Evolutionary conservation across 2,888 invertebrate genomes (phyloP).

Genomic region (Actias luna): DNA sequence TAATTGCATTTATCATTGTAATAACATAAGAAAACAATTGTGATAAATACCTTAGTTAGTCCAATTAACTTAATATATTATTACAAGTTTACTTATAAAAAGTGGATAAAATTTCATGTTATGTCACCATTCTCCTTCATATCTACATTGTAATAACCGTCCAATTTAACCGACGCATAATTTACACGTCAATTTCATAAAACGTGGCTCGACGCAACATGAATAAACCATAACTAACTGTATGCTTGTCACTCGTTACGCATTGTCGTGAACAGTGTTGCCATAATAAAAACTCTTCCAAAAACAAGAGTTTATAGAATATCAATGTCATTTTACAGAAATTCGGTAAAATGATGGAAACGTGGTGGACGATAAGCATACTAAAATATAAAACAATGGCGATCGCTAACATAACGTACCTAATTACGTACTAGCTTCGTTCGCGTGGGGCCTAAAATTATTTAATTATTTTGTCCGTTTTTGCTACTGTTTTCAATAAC

Average conservation of each 20-base stretch:
- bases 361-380: no score
- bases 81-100: not conserved
- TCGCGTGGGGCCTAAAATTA: no score
- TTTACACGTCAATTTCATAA: slow-evolving; percentile 12
- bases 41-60: not conserved
- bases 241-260: slow-evolving; percentile 11
- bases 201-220: slow-evolving; percentile 2
- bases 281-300: not conserved
- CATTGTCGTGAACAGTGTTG: slow-evolving; percentile 2
- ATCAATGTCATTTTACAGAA: not conserved
- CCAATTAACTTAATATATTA: not conserved
- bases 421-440: no score
- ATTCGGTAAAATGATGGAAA: no score
- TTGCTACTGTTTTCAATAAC: no score
- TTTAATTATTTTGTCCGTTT: no score
- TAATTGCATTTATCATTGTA: no score
- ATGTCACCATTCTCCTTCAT: not conserved
- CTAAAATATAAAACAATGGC: no score
- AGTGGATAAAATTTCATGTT: not conserved
- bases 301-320: not conserved
- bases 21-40: no score
- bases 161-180: not conserved
- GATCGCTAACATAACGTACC: no score
- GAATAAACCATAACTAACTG: slow-evolving; percentile 18
- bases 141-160: not conserved